These are phyloP conservation scores for Clavelina lepadiformis DNA, from an alignment of 23 tunicate species.

Conservation along the genomic window DNA sequence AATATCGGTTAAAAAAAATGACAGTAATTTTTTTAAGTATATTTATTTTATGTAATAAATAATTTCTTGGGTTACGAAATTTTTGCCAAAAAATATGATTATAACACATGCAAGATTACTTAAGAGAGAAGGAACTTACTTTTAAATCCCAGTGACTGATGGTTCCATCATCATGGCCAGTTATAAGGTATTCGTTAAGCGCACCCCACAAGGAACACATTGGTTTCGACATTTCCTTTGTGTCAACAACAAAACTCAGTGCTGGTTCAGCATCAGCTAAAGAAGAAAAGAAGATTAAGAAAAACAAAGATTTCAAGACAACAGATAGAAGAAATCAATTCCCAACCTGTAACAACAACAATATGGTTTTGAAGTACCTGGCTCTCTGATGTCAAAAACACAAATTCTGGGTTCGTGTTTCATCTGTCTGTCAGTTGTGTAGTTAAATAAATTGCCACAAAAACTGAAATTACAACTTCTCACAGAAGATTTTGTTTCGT, in stretches of 20 bases:
- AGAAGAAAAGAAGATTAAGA: not conserved
- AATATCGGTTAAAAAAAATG: too few species aligned
- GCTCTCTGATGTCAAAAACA: slow-evolving; percentile 76
- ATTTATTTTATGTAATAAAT: too few species aligned
- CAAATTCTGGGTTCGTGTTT: slow-evolving; percentile 69
- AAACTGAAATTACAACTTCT: slow-evolving; percentile 84
- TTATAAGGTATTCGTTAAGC: slow-evolving; percentile 74
- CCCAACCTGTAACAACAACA: too few species aligned
- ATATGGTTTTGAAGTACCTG: too few species aligned
- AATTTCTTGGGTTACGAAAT: too few species aligned
- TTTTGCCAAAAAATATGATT: too few species aligned
- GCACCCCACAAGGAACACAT: slow-evolving; percentile 98
- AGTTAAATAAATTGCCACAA: slow-evolving; percentile 83
- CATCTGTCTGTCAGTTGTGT: slow-evolving; percentile 90
- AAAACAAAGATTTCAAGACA: not conserved
- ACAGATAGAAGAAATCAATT: not conserved
- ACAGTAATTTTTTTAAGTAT: too few species aligned
- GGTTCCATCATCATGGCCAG: slow-evolving; percentile 98
- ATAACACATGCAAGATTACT: too few species aligned
- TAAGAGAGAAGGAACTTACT: slow-evolving; percentile 5
- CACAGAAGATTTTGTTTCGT: slow-evolving; percentile 61
- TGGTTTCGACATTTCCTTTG: slow-evolving; percentile 73
- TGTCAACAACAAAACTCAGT: slow-evolving; percentile 59
- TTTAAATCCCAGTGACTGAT: slow-evolving; percentile 87
- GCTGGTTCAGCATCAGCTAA: slow-evolving; percentile 70